A percentile compares a stretch with the other conserved stretches of the same genome.
phyloP scores from a whole-genome alignment of 2,797 vertebrate genomes.

The Typhlichthys subterraneus region DNA sequence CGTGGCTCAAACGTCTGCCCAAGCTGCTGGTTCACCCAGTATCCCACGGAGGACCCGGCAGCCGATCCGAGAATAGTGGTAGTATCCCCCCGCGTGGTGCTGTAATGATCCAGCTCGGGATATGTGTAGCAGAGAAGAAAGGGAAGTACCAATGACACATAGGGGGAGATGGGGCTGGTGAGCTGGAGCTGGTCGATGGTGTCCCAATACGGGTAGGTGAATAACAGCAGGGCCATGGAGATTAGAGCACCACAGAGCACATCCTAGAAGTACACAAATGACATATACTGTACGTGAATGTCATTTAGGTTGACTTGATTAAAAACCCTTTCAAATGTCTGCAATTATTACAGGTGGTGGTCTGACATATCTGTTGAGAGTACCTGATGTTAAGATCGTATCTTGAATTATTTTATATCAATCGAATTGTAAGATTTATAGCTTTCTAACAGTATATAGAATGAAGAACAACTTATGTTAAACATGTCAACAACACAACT shows the following conservation, averaged over 20 bases:
- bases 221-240: conserved; percentile 71
- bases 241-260: conserved; percentile 86
- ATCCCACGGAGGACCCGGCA: conserved; percentile 84
- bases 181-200: conserved; percentile 83
- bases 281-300: not conserved
- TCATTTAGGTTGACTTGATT: not conserved
- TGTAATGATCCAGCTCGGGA: conserved; percentile 88
- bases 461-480: too few relatives aligned
- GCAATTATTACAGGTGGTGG: too few relatives aligned
- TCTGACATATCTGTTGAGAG: too few relatives aligned
- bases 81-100: conserved; percentile 90
- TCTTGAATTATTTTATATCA: too few relatives aligned
- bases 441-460: too few relatives aligned
- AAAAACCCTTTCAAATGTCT: not conserved
- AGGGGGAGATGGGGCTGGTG: conserved; percentile 79
- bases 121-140: conserved; percentile 88
- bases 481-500: too few relatives aligned
- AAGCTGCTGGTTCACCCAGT: conserved; percentile 84
- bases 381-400: too few relatives aligned
- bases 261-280: conserved; percentile 78
- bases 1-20: conserved; percentile 67
- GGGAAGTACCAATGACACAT: conserved; percentile 74
- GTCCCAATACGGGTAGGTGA: conserved; percentile 87
- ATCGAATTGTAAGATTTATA: too few relatives aligned
- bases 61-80: conserved; percentile 84